These are phyloP conservation scores for Neotoxoptera formosana DNA, from an alignment of 1,140 invertebrate species.

Conservation along the genomic window DNA sequence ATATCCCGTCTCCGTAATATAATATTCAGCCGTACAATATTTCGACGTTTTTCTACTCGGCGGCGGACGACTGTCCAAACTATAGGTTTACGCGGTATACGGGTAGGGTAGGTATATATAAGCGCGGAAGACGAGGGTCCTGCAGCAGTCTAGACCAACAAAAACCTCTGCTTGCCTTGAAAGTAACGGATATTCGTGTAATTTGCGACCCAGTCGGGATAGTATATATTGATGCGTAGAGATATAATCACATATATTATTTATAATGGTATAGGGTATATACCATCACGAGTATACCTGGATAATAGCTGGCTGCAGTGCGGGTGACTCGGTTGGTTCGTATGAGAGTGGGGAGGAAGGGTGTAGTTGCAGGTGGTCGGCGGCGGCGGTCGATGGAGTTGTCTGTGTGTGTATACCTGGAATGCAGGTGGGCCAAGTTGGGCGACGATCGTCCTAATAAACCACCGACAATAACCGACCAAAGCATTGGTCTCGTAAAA, in stretches of 20 bases:
- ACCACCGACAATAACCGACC: slow-evolving; percentile 17
- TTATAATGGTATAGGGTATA: neutral
- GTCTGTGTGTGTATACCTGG: neutral
- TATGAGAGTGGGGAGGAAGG: neutral
- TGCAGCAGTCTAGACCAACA: neutral
- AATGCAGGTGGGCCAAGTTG: slow-evolving; percentile 40
- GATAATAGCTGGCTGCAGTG: neutral
- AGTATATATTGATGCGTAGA: no score
- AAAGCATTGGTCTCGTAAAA: neutral
- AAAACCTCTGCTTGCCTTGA: neutral
- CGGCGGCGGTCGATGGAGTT: slow-evolving; percentile 10
- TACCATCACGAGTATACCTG: neutral
- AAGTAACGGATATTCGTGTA: slow-evolving; percentile 29
- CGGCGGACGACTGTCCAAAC: neutral
- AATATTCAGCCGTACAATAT: neutral
- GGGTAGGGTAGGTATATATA: no score
- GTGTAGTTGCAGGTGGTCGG: slow-evolving; percentile 39
- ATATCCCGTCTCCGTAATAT: neutral
- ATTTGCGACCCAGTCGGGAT: neutral
- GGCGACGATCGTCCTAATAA: slow-evolving; percentile 24
- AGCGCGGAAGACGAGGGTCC: neutral
- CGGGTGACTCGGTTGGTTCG: neutral
- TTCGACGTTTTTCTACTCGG: neutral
- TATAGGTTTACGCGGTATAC: neutral
- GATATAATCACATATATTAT: neutral